Conservation (phyloP, 2,113 vertebrate species). For the Pseudorectes ferrugineus region DNA sequence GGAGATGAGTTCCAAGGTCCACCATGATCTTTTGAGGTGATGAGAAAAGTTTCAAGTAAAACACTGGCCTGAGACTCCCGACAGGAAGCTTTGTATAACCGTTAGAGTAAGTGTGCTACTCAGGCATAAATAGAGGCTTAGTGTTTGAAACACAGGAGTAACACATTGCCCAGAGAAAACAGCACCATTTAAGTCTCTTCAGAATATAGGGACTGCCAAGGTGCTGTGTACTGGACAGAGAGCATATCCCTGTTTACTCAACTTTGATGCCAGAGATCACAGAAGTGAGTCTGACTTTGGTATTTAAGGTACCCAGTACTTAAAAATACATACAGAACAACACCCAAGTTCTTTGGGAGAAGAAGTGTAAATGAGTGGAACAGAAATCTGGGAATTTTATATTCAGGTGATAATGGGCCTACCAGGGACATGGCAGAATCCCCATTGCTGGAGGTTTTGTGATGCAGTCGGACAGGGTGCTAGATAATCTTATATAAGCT, state of each 20-base stretch:
- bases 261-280: not conserved
- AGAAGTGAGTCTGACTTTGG: not conserved
- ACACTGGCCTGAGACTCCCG: not conserved
- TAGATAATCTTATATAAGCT: not conserved
- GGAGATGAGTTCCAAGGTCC: not conserved
- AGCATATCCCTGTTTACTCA: not conserved
- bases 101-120: not conserved
- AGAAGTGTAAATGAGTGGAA: not conserved
- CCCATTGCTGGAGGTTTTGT: not conserved
- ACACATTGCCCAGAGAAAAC: not conserved
- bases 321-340: not conserved
- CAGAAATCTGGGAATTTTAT: not conserved
- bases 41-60: not conserved
- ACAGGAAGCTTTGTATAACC: not conserved
- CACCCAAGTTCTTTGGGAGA: not conserved
- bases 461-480: fast-evolving
- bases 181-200: not conserved
- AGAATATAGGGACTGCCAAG: not conserved
- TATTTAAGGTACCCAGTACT: not conserved
- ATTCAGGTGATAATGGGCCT: not conserved
- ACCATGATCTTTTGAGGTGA: not conserved
- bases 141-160: not conserved
- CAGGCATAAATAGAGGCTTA: not conserved
- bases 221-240: not conserved
- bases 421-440: fast-evolving